Percentiles rank a stretch among this genome's conserved stretches.
phyloP scores from a whole-genome alignment of 2,113 vertebrate genomes.

The Leptosomus discolor region DNA sequence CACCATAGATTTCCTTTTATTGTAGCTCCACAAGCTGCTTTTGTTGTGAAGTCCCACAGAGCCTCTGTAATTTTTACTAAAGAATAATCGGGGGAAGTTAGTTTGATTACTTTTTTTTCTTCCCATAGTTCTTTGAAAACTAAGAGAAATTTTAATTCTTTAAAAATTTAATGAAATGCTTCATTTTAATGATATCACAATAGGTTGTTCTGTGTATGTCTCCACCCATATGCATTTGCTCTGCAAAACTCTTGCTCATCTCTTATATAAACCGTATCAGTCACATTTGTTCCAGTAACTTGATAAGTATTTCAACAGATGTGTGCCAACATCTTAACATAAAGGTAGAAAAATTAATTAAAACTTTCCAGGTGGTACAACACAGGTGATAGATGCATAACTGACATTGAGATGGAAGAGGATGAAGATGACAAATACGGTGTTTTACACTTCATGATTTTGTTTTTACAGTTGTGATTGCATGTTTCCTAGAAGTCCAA shows the following conservation, averaged over 20 bases:
- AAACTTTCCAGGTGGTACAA: not conserved
- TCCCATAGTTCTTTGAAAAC: not conserved
- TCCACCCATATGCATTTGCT: not conserved
- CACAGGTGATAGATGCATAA: not conserved
- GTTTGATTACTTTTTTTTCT: not conserved
- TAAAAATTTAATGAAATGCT: not conserved
- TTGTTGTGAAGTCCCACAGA: not conserved
- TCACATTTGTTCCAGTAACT: not conserved
- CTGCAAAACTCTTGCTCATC: not conserved
- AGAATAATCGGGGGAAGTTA: not conserved
- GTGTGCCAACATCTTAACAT: not conserved
- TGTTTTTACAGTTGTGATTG: not conserved
- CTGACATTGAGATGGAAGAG: not conserved
- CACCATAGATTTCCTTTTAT: not conserved
- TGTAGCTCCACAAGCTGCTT: not conserved
- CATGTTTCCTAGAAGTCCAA: not conserved
- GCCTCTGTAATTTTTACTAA: not conserved
- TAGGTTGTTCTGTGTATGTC: not conserved
- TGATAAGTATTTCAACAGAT: not conserved
- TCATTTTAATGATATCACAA: not conserved
- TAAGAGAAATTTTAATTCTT: not conserved
- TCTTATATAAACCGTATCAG: not conserved
- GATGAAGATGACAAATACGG: not conserved
- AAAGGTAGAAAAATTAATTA: constrained; percentile 1
- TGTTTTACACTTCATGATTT: not conserved